Evolutionary conservation across 2,113 vertebrate genomes (phyloP), one percentile per base, ranked within the genome.

Genomic region (Thymallus thymallus): DNA sequence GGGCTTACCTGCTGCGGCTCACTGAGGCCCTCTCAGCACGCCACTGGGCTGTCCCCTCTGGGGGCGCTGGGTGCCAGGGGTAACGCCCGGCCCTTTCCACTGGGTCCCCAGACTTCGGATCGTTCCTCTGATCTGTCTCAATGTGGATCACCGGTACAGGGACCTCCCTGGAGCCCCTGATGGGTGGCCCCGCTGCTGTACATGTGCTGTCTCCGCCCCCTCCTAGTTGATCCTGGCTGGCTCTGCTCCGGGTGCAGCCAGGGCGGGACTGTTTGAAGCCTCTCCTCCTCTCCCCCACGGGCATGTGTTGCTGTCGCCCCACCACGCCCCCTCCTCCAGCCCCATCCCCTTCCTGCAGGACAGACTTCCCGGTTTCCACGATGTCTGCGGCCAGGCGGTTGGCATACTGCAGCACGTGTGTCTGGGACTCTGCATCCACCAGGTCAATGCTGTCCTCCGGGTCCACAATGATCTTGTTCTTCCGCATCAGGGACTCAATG

Each of bases 91-190:
- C 72, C 20, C 74, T 76, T 29, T 90, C 84, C 35, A 41, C 35
- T 0, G 65, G 60, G 35, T 88, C 86, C 76, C 80, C 81, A 55
- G 69, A 77, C 48, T 51, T 16, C 46, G 32, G 22, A 29, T 94
- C 94, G 72, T 96, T 95, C 85, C 85, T 94, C 78, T 96, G 96
- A 85, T 98, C 96, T 0, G 87, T 87, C 92, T 99, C 96, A 76
- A 99, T 98, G 76, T 99, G 97, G 88, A 99, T 99, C 79, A 98
- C 90, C 74, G 97, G 97, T 66, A 99, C 90, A 76, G 97, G 97
- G 66, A 99, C 96, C 78, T 95, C 95, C 89, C 95, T 95, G 4
- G 88, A 89, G 55, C 89, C 87, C 41, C 80, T 85, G 13, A 76
- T 13, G 29, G 78, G 76, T 41, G 72, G 24, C 22, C 72, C 81